phyloP scores from a whole-genome alignment of 1,140 invertebrate species.

The Drosophila pseudoobscura region DNA sequence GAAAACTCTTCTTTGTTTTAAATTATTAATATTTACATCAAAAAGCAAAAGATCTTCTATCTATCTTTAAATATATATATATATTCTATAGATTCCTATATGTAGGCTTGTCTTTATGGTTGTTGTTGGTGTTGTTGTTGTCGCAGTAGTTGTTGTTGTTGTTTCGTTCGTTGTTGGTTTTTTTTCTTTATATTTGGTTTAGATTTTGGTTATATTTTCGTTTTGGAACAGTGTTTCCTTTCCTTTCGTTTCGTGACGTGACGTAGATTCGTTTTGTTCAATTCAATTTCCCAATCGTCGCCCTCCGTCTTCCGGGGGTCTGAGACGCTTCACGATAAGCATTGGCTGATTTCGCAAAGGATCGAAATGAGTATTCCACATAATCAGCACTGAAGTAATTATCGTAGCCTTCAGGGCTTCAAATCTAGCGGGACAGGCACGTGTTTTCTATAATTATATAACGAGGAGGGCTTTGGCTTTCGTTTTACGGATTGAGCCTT shows the following conservation, averaged over 20 bases:
- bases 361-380: constrained; percentile 66
- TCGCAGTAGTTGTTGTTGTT: constrained; percentile 37
- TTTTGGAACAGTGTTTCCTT: constrained; percentile 23
- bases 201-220: constrained; percentile 16
- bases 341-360: constrained; percentile 70
- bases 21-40: constrained; percentile 54
- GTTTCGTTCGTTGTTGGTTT: constrained; percentile 50
- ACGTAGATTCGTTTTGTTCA: constrained; percentile 17
- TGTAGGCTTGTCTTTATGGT: constrained; percentile 51
- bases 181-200: constrained; percentile 15
- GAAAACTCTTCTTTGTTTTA: neutral
- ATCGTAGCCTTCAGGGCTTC: constrained; percentile 23
- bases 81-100: neutral
- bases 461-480: constrained; percentile 18
- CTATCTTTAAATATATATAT: neutral
- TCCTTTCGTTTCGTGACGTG: constrained; percentile 29
- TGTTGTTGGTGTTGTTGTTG: constrained; percentile 30
- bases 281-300: constrained; percentile 2
- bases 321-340: constrained; percentile 66
- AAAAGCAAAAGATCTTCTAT: constrained; percentile 26
- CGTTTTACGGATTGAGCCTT: constrained; percentile 39
- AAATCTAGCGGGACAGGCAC: constrained; percentile 30
- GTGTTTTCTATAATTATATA: constrained; percentile 27
- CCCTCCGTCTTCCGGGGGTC: constrained; percentile 59
- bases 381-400: constrained; percentile 53